phyloP scores from a whole-genome alignment of 2,888 invertebrate genomes.

The Hyalella azteca region DNA sequence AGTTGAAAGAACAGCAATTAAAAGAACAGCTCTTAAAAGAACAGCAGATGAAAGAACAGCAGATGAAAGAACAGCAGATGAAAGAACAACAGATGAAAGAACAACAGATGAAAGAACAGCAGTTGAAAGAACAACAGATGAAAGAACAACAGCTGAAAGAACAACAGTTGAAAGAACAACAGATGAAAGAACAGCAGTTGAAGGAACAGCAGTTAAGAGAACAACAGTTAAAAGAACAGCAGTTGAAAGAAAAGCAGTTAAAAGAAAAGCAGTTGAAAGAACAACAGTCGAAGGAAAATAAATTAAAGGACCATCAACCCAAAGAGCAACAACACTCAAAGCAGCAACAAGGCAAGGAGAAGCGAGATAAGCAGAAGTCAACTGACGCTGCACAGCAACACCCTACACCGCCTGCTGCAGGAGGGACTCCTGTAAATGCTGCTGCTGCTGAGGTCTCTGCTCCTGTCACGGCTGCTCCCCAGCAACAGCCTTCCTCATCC shows the following conservation, averaged over 20 bases:
- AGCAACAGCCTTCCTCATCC: not conserved
- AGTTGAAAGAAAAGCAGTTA: too few relatives aligned
- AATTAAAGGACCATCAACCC: too few relatives aligned
- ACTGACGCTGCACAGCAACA: not conserved
- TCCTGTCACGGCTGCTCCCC: not conserved
- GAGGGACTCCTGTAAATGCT: not conserved
- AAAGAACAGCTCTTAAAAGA: not conserved
- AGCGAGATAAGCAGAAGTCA: not conserved
- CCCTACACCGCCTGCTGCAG: not conserved
- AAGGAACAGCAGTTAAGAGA: too few relatives aligned
- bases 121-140: too few relatives aligned
- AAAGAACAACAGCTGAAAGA: too few relatives aligned
- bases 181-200: too few relatives aligned
- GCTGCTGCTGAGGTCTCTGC: not conserved
- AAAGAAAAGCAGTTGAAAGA: too few relatives aligned
- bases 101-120: not conserved
- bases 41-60: not conserved
- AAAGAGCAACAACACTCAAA: too few relatives aligned
- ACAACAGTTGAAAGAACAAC: not conserved
- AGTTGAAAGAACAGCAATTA: not conserved
- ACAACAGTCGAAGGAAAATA: too few relatives aligned
- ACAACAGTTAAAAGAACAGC: too few relatives aligned
- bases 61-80: not conserved
- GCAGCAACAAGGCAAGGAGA: not conserved
- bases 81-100: not conserved